phyloP scores from a whole-genome alignment of 2,113 vertebrate species.

The Scortum barcoo region DNA sequence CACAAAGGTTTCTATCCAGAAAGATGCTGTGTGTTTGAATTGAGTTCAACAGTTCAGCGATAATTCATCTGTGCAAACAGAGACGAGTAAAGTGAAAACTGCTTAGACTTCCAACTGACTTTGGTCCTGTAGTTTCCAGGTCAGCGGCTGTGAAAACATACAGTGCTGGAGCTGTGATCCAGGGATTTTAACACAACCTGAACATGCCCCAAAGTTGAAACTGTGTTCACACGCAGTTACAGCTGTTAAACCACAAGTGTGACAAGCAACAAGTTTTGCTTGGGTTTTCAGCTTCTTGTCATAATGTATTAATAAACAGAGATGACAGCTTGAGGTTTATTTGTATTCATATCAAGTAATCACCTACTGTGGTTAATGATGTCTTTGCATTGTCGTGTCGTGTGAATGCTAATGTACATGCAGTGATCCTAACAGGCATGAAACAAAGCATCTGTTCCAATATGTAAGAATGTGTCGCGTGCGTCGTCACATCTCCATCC shows the following conservation, averaged over 20 bases:
- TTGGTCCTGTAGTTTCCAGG: slow-evolving; percentile 43
- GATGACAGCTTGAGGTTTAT: background rate
- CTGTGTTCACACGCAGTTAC: background rate
- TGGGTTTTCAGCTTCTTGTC: slow-evolving; percentile 15
- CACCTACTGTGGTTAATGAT: background rate
- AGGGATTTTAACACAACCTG: slow-evolving; percentile 32
- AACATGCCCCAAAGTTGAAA: slow-evolving; percentile 23
- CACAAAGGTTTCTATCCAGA: background rate
- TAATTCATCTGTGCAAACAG: slow-evolving; percentile 3
- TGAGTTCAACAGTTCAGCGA: background rate
- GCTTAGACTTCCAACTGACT: slow-evolving; percentile 31
- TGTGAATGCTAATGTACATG: background rate
- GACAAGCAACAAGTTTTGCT: slow-evolving; percentile 14
- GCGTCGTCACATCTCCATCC: background rate
- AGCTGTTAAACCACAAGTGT: slow-evolving; percentile 5
- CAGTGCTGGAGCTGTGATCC: slow-evolving; percentile 21
- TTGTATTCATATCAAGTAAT: background rate
- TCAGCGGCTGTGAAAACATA: slow-evolving; percentile 28
- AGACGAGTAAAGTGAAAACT: slow-evolving; percentile 18
- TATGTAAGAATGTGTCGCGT: background rate
- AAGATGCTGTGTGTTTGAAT: slow-evolving; percentile 6
- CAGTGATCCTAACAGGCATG: background rate
- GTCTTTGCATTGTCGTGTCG: background rate
- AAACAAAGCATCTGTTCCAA: slow-evolving; percentile 22
- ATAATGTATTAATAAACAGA: background rate